Evolutionary conservation across 2,888 invertebrate genomes (phyloP).

Genomic region (Lasioglossum lativentre): DNA sequence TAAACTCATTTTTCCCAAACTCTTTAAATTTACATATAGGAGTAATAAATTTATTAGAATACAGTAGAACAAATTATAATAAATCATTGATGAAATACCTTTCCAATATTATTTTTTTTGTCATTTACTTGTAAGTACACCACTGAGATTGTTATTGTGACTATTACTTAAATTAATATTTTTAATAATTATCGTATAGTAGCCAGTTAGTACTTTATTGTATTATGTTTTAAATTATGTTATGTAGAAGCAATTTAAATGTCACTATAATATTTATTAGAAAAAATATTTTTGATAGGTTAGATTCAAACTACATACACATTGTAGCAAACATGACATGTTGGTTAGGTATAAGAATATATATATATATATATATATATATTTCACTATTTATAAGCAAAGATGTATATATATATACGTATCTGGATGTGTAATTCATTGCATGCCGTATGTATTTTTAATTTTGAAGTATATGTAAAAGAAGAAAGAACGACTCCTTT

Average conservation of each 20-base stretch:
- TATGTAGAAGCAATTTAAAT: conserved; percentile 8
- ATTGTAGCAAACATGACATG: conserved; percentile 20
- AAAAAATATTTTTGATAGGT: conserved; percentile 22
- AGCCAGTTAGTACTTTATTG: background rate
- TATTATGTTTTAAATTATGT: conserved; percentile 16
- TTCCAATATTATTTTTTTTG: conserved; percentile 4
- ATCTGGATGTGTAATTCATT: no score
- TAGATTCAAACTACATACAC: conserved; percentile 17
- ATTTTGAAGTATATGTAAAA: no score
- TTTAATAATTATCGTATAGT: background rate
- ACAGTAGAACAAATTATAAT: background rate
- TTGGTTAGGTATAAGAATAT: background rate
- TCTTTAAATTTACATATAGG: background rate
- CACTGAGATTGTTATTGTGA: background rate
- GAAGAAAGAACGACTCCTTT: no score
- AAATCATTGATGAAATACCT: conserved; percentile 31
- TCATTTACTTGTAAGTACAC: conserved; percentile 19
- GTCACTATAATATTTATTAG: conserved; percentile 7
- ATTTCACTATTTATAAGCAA: no score
- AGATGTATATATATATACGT: no score
- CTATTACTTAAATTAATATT: background rate
- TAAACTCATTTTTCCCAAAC: background rate
- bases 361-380: background rate
- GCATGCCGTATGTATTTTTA: no score
- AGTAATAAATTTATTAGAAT: background rate